phyloP scores from a whole-genome alignment of 2,113 vertebrate genomes.

The Brachyhypopomus gauderio region DNA sequence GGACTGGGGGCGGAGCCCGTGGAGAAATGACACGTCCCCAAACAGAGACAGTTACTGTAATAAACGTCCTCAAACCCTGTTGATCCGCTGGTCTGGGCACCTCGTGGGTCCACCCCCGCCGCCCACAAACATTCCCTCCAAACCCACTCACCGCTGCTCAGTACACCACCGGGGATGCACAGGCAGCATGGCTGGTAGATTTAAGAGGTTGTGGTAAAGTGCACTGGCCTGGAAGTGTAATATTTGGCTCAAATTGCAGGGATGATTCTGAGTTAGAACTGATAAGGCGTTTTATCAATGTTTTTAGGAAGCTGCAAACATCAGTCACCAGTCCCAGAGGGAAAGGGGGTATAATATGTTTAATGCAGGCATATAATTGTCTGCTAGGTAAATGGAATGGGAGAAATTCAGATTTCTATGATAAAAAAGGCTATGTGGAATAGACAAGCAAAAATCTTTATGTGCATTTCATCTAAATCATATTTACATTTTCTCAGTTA shows the following conservation, averaged over 20 bases:
- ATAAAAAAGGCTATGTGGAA: no score
- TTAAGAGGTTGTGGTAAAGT: constrained; percentile 17
- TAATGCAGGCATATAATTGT: background rate
- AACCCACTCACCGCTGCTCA: background rate
- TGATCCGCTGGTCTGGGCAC: background rate
- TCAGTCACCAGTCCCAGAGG: background rate
- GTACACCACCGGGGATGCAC: constrained; percentile 2
- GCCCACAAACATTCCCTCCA: background rate
- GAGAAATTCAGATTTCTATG: no score
- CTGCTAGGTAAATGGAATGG: background rate
- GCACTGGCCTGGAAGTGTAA: constrained; percentile 15
- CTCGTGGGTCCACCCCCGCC: background rate
- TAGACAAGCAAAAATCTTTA: no score
- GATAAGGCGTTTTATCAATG: constrained; percentile 32
- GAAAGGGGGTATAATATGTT: background rate
- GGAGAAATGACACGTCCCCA: constrained; percentile 7
- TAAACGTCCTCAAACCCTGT: constrained; percentile 6
- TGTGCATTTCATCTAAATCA: no score
- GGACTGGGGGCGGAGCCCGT: background rate
- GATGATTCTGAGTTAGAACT: constrained; percentile 39
- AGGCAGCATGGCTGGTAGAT: background rate
- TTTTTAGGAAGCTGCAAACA: background rate
- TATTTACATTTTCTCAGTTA: no score
- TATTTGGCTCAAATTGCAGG: constrained; percentile 5
- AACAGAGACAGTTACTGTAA: constrained; percentile 21